phyloP scores from a whole-genome alignment of 2,797 vertebrate species.

The Myiothlypis coronata region DNA sequence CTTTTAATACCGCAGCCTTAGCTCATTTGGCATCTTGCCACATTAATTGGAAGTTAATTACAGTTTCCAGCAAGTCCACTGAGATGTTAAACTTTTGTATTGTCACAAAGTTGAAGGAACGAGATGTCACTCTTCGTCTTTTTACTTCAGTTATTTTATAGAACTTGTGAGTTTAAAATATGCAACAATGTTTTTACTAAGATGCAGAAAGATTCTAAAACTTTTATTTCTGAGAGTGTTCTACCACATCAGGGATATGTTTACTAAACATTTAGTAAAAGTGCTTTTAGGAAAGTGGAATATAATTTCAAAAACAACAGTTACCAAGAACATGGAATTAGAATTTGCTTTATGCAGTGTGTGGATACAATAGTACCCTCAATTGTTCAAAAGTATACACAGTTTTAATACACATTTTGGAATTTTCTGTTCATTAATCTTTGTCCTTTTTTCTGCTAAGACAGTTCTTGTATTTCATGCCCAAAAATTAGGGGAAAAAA shows the following conservation, averaged over 20 bases:
- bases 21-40: conserved; percentile 18
- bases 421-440: background rate
- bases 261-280: background rate
- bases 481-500: background rate
- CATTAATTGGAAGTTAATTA: conserved; percentile 39
- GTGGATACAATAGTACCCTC: background rate
- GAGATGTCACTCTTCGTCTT: background rate
- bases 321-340: background rate
- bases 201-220: background rate
- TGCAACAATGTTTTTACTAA: background rate
- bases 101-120: background rate
- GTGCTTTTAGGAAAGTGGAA: background rate
- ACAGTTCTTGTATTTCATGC: background rate
- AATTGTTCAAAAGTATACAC: background rate
- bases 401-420: background rate
- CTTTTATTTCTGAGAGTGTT: background rate
- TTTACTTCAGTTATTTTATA: background rate
- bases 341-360: background rate
- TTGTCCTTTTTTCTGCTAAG: background rate
- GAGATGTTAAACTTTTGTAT: background rate
- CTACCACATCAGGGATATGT: background rate
- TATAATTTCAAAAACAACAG: background rate
- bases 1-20: background rate
- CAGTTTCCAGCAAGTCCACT: background rate
- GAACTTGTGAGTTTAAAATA: background rate